These are phyloP conservation scores for Coptotermes formosanus DNA, from an alignment of 1,140 invertebrate species.

Conservation along the genomic window DNA sequence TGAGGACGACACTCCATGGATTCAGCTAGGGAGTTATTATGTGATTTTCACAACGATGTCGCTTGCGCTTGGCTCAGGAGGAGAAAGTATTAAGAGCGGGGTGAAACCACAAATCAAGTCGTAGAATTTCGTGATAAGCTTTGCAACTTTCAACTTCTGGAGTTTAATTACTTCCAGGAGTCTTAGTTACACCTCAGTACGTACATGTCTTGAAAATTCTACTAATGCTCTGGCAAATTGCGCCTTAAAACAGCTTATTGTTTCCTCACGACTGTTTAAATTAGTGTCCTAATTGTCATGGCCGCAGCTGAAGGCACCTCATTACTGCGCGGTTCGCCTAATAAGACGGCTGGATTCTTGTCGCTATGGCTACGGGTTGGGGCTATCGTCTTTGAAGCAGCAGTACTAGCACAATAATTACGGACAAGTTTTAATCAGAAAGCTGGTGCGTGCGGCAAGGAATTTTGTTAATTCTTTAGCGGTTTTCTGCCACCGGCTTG, in stretches of 20 bases:
- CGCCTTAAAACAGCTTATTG: neutral
- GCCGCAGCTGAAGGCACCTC: neutral
- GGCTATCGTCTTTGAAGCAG: neutral
- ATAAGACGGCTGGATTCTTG: neutral
- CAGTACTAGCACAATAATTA: neutral
- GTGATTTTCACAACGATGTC: too few species aligned
- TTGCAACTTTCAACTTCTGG: too few species aligned
- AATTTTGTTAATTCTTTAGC: neutral
- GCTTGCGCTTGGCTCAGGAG: too few species aligned
- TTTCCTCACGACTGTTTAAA: neutral
- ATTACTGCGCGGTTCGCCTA: neutral
- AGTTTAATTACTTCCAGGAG: neutral
- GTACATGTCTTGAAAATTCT: neutral
- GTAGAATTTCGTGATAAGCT: too few species aligned
- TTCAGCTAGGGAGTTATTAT: too few species aligned
- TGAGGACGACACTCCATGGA: too few species aligned
- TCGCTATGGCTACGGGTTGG: neutral
- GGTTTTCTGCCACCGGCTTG: neutral
- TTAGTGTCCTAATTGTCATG: conserved; percentile 1
- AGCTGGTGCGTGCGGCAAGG: neutral
- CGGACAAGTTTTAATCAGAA: neutral
- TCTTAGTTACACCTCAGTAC: neutral
- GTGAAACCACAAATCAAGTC: too few species aligned
- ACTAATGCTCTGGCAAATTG: neutral
- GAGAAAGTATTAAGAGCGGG: too few species aligned